Percentiles rank a stretch among this genome's conserved stretches.
Conservation (phyloP, 1,140 invertebrate genomes). For the Agrilus planipennis region DNA sequence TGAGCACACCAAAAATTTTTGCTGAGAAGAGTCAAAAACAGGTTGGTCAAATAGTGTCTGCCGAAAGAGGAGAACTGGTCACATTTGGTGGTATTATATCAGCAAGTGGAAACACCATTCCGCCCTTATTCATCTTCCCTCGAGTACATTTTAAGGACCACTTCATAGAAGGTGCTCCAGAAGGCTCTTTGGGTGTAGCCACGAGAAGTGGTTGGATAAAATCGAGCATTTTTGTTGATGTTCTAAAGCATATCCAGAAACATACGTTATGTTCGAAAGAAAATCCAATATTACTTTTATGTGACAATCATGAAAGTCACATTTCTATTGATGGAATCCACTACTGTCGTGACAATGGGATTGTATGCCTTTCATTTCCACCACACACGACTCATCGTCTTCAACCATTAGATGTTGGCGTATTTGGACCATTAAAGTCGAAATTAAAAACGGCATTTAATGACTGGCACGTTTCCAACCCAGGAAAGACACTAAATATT, state of each 20-base stretch:
- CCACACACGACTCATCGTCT: conserved; percentile 24
- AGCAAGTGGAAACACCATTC: conserved; percentile 30
- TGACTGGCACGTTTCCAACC: conserved; percentile 14
- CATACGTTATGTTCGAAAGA: conserved; percentile 25
- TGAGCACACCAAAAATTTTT: conserved; percentile 23
- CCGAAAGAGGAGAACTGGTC: conserved; percentile 30
- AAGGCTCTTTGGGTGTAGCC: conserved; percentile 32
- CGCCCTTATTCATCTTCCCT: conserved; percentile 32
- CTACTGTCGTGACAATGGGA: conserved; percentile 25
- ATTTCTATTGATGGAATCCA: conserved; percentile 17
- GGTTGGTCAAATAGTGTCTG: conserved; percentile 30
- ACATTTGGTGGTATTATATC: conserved; percentile 30
- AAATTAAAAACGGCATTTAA: conserved; percentile 19
- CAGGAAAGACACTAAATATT: conserved; percentile 20
- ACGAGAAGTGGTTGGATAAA: conserved; percentile 39
- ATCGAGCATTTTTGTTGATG: conserved; percentile 31
- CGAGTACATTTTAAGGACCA: conserved; percentile 27
- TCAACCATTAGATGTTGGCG: conserved; percentile 30
- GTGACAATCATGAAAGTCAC: conserved; percentile 33
- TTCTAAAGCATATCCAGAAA: conserved; percentile 31
- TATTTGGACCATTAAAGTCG: conserved; percentile 30
- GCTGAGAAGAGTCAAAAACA: conserved; percentile 25
- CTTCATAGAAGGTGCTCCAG: conserved; percentile 23
- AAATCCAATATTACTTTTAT: conserved; percentile 31
- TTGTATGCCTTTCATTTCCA: conserved; percentile 27